Base-by-base conservation (phyloP, 2,113 vertebrate species). In the Leucopternis melanops region DNA sequence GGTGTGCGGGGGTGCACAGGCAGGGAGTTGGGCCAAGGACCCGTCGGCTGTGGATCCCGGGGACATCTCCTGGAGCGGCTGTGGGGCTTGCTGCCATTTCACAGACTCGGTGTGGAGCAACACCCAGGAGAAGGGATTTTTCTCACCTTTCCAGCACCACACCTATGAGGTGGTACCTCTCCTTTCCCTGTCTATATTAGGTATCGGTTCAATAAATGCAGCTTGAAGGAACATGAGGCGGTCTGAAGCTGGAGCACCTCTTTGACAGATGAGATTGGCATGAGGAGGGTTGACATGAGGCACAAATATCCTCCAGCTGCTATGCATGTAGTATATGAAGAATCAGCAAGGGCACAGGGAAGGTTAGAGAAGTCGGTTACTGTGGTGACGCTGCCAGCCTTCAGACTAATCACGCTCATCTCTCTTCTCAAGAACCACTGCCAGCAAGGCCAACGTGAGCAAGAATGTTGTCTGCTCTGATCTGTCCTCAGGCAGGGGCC, bases 1-100 rank as follows among this genome's bases (percentile, higher is more conserved):
- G 67, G 36, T 2, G n/a, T 21, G 62, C 29, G 9, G 19, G 6
- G 18, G 9, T 0, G 47, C 1, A 2, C 12, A 9, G 52, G 59
- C 58, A 50, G 78, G 32, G 17, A 32, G 54, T 11, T 1, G 10
- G 73, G 49, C 54, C 21, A 2, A 1, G 85, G 34, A 25, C 38
- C 57, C 8, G 2, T 2, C 2, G 3, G 36, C 62, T 62, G 50
- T 5, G 25, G 10, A 9, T 8, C 23, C 45, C 11, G 4, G 8
- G n/a, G 59, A 36, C 31, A 2, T 0, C 47, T 20, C 70, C 22
- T 1, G 0, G 1, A 50, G 42, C 2, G 0, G 44, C 27, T 20
- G 8, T 4, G 14, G 72, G 63, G 3, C 20, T 81, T 8, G 5
- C 70, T 81, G 79, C 4, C 49, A 11, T 15, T 26, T 7, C 36